Evolutionary conservation across 1,140 invertebrate species (phyloP), one percentile per base, ranked within the genome.

Genomic region (Phortica variegata): DNA sequence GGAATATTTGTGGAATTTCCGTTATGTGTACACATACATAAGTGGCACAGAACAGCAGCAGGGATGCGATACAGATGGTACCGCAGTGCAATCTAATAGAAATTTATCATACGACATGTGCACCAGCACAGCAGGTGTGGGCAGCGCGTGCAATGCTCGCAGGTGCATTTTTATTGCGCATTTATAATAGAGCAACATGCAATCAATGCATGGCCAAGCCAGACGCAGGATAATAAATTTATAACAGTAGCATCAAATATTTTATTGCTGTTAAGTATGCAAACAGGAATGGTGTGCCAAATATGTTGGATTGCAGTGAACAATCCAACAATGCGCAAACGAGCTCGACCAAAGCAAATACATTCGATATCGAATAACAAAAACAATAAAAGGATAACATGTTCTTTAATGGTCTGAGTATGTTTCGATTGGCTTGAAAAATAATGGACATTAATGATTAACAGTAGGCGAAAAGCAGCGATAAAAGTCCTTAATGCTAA

Each of bases 181-280:
- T 59, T 59, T 49, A 56, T 56, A 59, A 53, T 56, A 59, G 56
- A 53, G n/a, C 56, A 59, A 53, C 49, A 49, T 47, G 54, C 51
- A 43, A 47, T 46, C 43, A 52, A 16, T 32, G 32, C 32, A 16
- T 46, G 43, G 19, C n/a, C 36, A 19, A 3, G 21, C 34, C 7
- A 34, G 13, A 23, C 42, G 32, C 41, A 38, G 42, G 57, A 68
- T 68, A 68, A 68, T 68, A 68, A 68, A 68, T 68, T 68, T 63
- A 66, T 63, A 54, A 57, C 66, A 68, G 51, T 68, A 52, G 46
- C 57, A 68, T 63, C 68, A 68, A 68, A 68, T 68, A 68, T 68
- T 68, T 68, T 68, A 68, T 68, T 68, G 63, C 60, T 63, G 65
- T 63, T 68, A 68, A 68, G 68, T 68, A 68, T 63, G 63, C 65